Evolutionary conservation across 2,113 vertebrate species (phyloP), one percentile per base, ranked within the genome.

Genomic region (Nannobrachium achirus): DNA sequence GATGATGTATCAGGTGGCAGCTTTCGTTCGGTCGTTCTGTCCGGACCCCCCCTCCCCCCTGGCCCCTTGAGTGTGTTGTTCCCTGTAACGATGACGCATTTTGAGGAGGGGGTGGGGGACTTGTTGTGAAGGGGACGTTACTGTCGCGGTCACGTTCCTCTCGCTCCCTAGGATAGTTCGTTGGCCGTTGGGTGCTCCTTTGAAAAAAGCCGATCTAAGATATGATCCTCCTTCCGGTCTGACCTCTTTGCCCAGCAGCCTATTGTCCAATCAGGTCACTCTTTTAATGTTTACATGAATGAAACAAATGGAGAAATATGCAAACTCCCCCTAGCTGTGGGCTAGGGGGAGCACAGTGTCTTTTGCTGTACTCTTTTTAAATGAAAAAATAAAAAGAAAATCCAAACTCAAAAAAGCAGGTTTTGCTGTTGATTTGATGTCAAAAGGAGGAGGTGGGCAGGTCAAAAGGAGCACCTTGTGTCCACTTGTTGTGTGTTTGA

Each of bases 201-300:
- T 65, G 6, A 13, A 38, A 52, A 63, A 75, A 25, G 7, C 59
- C 76, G n/a, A n/a, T n/a, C n/a, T n/a, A n/a, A n/a, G n/a, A n/a
- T n/a, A n/a, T 63, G 14, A 13, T 44, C 52, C 40, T 62, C 49
- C 13, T 57, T 42, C 45, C 25, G 82, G 85, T 86, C 77, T 49
- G 68, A 86, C 77, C 80, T 66, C 52, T 79, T 33, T 33, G 73
- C 66, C 74, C 78, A 69, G 84, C 75, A 81, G 62, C 84, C 73
- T 78, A 76, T 74, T 75, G 78, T 83, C 75, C 64, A 86, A 91
- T 89, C 87, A 87, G 85, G 81, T 89, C 66, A 75, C 83, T 85
- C 46, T 75, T 65, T 6, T 14, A 70, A 82, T 87, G 89, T 92
- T 91, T 91, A 93, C 92, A 90, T 68, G 69, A 72, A 72, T 59